Base-by-base conservation (phyloP, 2,797 vertebrate species). In the Clarias platycephalus region DNA sequence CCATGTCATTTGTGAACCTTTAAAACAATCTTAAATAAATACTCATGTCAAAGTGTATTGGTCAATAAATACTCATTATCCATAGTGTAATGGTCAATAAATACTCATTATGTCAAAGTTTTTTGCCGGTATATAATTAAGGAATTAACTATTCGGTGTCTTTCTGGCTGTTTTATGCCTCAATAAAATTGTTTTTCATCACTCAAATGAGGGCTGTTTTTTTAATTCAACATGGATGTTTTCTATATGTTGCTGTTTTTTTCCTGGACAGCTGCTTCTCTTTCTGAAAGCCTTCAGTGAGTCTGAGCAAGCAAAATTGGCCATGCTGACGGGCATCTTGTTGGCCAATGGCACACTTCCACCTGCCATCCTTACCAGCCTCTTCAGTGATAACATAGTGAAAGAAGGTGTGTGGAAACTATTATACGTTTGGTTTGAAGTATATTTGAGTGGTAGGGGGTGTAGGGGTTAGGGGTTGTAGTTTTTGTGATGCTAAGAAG, bases 231-330 rank as follows among this genome's bases (percentile, higher is more conserved):
- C 10, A 20, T 62, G 18, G 18, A 53, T 16, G 44, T 76, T 64
- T 86, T 40, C 81, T 75, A 24, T 62, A 37, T 86, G 80, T 10
- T 60, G 12, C 12, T 66, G 26, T 68, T 80, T 44, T 31, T 83
- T 6, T 66, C 34, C 62, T 81, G 86, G 87, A 72, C 90, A 98
- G 97, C 95, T 98, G 85, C 94, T 97, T 89, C 95, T 98, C 88
- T 98, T 97, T 92, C 95, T 98, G 90, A 97, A 98, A 94, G 96
- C 95, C 88, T 98, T 98, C 91, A 96, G 94, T 2, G 96, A 97
- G 92, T 93, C 96, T 0, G 96, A 98, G 89, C 96, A 97, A 92
- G 96, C 95, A 68, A 98, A 97, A 90, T 90, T 97, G 90, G 96
- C 97, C 49, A 96, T 96, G 91, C 94, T 98, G 86, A 96, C 96